These are phyloP conservation scores for Apocheima hispidaria DNA, from an alignment of 2,888 invertebrate species.

Conservation along the genomic window DNA sequence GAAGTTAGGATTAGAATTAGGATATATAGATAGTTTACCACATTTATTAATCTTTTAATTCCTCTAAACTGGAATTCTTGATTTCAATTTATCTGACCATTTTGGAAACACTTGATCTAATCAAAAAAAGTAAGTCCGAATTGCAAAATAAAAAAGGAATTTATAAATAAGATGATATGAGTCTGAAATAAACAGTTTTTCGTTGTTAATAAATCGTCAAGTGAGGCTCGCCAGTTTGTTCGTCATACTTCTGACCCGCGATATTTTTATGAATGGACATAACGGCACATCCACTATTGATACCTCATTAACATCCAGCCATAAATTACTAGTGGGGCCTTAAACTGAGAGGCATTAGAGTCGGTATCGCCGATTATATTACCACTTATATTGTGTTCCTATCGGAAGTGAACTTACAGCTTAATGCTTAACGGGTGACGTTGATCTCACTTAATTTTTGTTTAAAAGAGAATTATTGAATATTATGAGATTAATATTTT, in stretches of 20 bases:
- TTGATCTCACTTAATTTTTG: conserved; percentile 28
- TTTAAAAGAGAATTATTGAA: conserved; percentile 16
- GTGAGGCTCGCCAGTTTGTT: conserved; percentile 32
- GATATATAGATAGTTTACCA: no score
- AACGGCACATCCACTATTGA: conserved; percentile 70
- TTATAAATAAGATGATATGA: no score
- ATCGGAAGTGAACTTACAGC: conserved; percentile 31
- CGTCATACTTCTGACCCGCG: conserved; percentile 46
- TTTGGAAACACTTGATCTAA: no score
- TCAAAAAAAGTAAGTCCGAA: no score
- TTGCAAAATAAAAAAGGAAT: no score
- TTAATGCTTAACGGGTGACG: conserved; percentile 17
- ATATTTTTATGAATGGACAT: conserved; percentile 72
- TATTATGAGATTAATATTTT: neutral
- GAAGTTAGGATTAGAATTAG: no score
- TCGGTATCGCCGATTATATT: conserved; percentile 40
- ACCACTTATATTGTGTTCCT: conserved; percentile 31
- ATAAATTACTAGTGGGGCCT: conserved; percentile 62
- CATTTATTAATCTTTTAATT: no score
- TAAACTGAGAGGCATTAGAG: conserved; percentile 42
- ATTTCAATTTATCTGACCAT: no score
- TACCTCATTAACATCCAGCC: conserved; percentile 71
- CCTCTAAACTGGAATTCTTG: no score
- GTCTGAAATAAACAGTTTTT: neutral
- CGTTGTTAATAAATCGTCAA: neutral